These are phyloP conservation scores for Labeo rohita DNA, from an alignment of 2,113 vertebrate genomes.

Conservation along the genomic window DNA sequence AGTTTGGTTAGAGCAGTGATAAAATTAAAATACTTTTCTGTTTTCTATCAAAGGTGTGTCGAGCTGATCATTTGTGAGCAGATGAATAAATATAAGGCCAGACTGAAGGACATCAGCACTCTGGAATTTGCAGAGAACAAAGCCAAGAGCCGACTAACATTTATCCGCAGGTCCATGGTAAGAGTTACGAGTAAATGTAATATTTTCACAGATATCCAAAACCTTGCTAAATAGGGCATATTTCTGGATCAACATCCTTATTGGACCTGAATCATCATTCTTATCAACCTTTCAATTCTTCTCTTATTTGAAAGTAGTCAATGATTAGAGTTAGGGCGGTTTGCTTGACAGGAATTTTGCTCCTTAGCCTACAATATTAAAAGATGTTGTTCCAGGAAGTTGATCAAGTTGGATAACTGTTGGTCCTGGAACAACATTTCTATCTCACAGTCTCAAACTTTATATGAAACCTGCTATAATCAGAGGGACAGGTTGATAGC, in stretches of 20 bases:
- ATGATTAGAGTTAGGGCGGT: neutral
- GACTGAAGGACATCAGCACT: conserved; percentile 96
- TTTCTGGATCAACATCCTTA: neutral
- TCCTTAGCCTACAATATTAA: neutral
- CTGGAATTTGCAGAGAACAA: conserved; percentile 97
- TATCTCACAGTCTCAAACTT: neutral
- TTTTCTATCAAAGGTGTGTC: conserved; percentile 82
- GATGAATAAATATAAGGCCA: conserved; percentile 96
- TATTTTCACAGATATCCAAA: neutral
- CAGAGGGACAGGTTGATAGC: neutral
- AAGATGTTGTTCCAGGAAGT: neutral
- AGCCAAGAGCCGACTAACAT: conserved; percentile 91
- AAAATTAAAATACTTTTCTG: neutral
- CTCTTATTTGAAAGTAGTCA: neutral
- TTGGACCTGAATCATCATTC: neutral
- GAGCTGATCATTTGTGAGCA: conserved; percentile 94
- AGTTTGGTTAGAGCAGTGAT: neutral
- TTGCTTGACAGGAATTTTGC: neutral
- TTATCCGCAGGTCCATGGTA: conserved; percentile 96
- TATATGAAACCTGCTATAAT: neutral
- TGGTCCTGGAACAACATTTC: neutral
- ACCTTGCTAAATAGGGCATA: too few species aligned
- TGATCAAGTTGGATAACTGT: neutral
- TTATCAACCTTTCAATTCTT: neutral
- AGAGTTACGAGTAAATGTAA: conserved; percentile 59